Base-by-base conservation (phyloP, 2,888 invertebrate genomes). In the Acronicta alni region DNA sequence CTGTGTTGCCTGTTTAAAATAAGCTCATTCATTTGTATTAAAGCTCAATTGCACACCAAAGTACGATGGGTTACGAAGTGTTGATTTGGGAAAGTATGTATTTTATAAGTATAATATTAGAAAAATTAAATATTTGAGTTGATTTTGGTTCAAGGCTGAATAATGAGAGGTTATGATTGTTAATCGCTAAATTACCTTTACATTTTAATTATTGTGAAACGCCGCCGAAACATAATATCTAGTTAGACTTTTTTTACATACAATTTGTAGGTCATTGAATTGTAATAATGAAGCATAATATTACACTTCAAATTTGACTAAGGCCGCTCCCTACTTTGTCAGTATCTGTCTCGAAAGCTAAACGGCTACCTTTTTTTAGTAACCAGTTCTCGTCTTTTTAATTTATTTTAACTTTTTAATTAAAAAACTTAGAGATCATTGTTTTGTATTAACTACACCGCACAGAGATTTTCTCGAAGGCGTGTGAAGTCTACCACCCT, bases 111-210 rank as follows among this genome's bases (percentile, higher is more conserved):
- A 52, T 63, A 52, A 57, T 58, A 6, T 45, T 62, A 59, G 32
- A 44, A 54, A 61, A 67, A 56, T 48, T 62, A 55, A 61, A 55
- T 57, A 57, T 66, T 51, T 60, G 48, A 63, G 73, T n/a, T n/a
- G n/a, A 75, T 78, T 80, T 80, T 81, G 79, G 80, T 80, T 79
- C 74, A 81, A 77, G 80, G 78, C 75, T 80, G 73, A 75, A 73
- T 69, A 55, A 63, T 66, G 68, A 75, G 71, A 77, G 80, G 79
- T 83, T 76, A 74, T 44, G 43, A 71, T 74, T 70, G 53, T 64
- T 54, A 41, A 61, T 66, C 39, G 45, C 49, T 43, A 53, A n/a
- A 52, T 49, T 57, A 45, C 48, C 37, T 55, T 58, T 67, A 51
- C 16, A 16, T 35, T 35, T 35, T 58, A 45, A 43, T 52, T 52